Conservation (phyloP, 2,888 invertebrate species). For the Limnephilus rhombicus region DNA sequence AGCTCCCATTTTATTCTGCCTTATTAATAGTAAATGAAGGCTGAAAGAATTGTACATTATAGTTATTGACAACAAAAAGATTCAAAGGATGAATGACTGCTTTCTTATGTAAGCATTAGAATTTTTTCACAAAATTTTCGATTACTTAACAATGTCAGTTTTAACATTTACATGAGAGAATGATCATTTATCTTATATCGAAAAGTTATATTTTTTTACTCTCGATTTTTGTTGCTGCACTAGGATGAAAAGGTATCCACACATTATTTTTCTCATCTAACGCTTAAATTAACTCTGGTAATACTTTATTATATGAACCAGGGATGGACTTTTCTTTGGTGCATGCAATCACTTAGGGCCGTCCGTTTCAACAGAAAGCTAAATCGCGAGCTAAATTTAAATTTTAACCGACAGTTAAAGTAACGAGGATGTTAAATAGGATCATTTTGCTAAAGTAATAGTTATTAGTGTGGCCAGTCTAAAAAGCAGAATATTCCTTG, state of each 20-base stretch:
- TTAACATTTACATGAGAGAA: not conserved
- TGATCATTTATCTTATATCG: not conserved
- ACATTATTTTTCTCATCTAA: not conserved
- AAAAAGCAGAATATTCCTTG: too few relatives aligned
- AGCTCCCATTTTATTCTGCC: not conserved
- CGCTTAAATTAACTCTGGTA: not conserved
- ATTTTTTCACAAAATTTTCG: not conserved
- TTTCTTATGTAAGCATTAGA: not conserved
- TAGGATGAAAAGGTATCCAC: slow-evolving; percentile 1
- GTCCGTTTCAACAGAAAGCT: too few relatives aligned
- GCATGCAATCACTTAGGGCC: not conserved
- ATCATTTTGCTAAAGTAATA: too few relatives aligned
- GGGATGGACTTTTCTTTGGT: not conserved
- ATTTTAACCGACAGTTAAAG: too few relatives aligned
- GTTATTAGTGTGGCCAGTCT: too few relatives aligned
- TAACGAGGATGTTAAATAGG: too few relatives aligned
- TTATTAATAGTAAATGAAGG: not conserved
- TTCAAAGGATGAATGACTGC: not conserved
- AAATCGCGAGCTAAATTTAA: too few relatives aligned
- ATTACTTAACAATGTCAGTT: not conserved
- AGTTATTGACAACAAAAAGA: not conserved
- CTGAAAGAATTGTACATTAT: not conserved
- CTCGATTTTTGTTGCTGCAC: not conserved
- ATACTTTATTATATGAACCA: not conserved
- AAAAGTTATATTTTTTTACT: not conserved